Percentiles rank a stretch among this genome's conserved stretches.
phyloP scores from a whole-genome alignment of 2,113 vertebrate species.

The Ursus arctos region DNA sequence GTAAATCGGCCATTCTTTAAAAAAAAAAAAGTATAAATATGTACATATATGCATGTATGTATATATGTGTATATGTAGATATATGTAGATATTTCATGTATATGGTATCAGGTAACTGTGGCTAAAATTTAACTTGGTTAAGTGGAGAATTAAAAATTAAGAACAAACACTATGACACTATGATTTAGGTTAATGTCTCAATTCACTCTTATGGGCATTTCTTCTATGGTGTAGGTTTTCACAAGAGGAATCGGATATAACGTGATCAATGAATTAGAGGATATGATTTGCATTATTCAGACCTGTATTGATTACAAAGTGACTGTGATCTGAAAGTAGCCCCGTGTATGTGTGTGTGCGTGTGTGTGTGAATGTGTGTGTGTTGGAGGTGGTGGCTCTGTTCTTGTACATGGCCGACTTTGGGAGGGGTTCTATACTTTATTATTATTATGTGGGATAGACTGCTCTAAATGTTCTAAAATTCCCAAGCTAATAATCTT shows the following conservation, averaged over 20 bases:
- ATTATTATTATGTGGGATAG: neutral
- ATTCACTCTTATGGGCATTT: neutral
- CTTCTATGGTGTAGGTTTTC: neutral
- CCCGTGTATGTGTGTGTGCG: neutral
- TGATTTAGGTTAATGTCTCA: neutral
- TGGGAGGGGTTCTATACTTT: neutral
- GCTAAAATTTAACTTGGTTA: neutral
- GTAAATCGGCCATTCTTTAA: neutral
- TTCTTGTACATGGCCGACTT: neutral
- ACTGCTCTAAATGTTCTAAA: neutral
- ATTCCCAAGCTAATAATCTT: neutral
- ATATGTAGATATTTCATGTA: neutral
- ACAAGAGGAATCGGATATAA: neutral
- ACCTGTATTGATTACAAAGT: neutral
- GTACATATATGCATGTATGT: neutral
- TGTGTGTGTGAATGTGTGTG: neutral
- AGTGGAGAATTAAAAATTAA: conserved; percentile 27
- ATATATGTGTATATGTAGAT: neutral
- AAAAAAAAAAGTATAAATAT: neutral
- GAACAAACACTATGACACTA: neutral
- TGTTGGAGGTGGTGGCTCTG: neutral
- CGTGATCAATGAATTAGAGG: neutral
- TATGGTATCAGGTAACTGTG: neutral
- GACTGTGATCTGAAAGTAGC: neutral
- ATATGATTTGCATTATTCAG: neutral